Evolutionary conservation across 37 sponge, comb jelly and placozoan species (phyloP).

Genomic region (Hormiphora californensis): DNA sequence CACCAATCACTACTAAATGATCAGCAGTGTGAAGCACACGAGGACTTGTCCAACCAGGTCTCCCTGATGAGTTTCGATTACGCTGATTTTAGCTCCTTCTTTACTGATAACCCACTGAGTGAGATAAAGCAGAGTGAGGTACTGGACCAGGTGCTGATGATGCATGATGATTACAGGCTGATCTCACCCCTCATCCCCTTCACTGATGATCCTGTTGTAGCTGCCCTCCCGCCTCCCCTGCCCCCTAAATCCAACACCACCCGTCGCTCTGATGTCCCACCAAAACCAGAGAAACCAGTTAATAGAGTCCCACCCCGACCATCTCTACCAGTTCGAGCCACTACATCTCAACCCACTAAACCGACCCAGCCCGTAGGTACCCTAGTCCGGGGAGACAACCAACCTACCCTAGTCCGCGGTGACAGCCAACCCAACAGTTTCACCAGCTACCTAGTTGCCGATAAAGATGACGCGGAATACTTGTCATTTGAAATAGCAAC

Average conservation of each 20-base stretch:
- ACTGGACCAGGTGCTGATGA: background rate
- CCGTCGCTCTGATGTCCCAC: background rate
- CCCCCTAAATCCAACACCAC: slow-evolving; percentile 23
- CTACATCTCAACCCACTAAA: background rate
- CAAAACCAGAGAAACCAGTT: background rate
- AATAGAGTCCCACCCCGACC: background rate
- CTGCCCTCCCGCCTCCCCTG: too few relatives aligned
- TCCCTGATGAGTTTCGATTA: slow-evolving; percentile 53
- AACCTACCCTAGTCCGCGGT: background rate
- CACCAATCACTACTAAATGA: slow-evolving; percentile 17
- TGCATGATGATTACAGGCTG: slow-evolving; percentile 23
- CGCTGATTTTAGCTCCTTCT: slow-evolving; percentile 51
- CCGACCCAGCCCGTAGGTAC: background rate
- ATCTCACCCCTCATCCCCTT: slow-evolving; percentile 29
- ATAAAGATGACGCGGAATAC: slow-evolving; percentile 33
- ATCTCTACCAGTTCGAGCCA: background rate
- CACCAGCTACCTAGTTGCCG: slow-evolving; percentile 29
- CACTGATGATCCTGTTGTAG: too few relatives aligned
- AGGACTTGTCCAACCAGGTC: slow-evolving; percentile 20
- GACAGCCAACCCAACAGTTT: background rate
- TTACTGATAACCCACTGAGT: slow-evolving; percentile 42
- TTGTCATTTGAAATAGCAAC: slow-evolving; percentile 40
- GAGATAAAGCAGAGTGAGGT: slow-evolving; percentile 13
- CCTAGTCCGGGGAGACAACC: background rate
- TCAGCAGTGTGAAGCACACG: slow-evolving; percentile 27